Conservation (phyloP, 2,888 invertebrate species). For the Scotopteryx bipunctaria region DNA sequence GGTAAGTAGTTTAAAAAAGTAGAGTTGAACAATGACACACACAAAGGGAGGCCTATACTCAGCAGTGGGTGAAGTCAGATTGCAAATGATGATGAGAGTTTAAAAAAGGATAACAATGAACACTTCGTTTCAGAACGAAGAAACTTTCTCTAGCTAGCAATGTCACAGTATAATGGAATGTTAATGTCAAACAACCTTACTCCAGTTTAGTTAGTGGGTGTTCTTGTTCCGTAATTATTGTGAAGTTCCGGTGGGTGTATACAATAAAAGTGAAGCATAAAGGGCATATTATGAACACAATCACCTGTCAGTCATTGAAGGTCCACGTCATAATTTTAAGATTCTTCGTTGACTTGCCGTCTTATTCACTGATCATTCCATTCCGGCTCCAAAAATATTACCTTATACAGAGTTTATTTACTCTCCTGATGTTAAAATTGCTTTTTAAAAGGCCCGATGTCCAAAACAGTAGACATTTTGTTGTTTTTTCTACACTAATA, state of each 20-base stretch:
- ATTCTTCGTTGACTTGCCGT: slow-evolving; percentile 34
- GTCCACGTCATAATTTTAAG: slow-evolving; percentile 39
- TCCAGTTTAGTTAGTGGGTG: slow-evolving; percentile 62
- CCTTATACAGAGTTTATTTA: slow-evolving; percentile 41
- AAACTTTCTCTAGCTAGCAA: slow-evolving; percentile 32
- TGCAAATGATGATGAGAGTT: no score
- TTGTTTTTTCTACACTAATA: no score
- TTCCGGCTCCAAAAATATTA: slow-evolving; percentile 23
- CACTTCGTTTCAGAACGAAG: neutral
- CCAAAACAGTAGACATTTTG: slow-evolving; percentile 31
- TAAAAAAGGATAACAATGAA: no score
- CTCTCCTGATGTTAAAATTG: slow-evolving; percentile 40
- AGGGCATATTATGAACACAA: slow-evolving; percentile 64
- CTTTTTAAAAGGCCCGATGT: slow-evolving; percentile 36
- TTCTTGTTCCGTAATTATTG: slow-evolving; percentile 56
- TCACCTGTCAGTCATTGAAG: slow-evolving; percentile 53
- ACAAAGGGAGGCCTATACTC: no score
- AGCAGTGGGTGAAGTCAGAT: no score
- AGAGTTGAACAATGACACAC: no score
- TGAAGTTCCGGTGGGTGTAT: slow-evolving; percentile 67
- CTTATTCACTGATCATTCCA: slow-evolving; percentile 28
- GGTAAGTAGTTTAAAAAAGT: no score
- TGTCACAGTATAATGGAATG: slow-evolving; percentile 51
- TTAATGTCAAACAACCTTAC: slow-evolving; percentile 64
- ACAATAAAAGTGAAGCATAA: slow-evolving; percentile 33